Evolutionary conservation across 2,888 invertebrate species (phyloP), one percentile per base, ranked within the genome.

Genomic region (Eupithecia subumbrata): DNA sequence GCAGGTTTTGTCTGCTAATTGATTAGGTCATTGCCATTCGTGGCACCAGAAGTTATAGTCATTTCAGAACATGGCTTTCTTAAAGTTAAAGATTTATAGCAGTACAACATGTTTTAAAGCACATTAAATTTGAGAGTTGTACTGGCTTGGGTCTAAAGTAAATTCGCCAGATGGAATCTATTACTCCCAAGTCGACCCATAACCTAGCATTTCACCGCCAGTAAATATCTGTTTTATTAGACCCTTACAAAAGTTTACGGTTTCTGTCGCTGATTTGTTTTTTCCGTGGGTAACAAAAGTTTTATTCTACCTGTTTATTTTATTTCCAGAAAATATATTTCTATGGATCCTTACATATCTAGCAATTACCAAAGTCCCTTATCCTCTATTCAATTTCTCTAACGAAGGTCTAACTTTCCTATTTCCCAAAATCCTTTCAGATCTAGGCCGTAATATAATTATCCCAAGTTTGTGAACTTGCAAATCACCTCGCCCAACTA

Each of bases 371-470:
- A 56, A 56, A 22, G 12, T 25, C 25, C 22, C 22, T 22, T 22
- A 56, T 56, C 22, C 56, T 56, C 60, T 25, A 60, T 25, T 60
- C 5, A 12, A 60, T 60, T 60, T 22, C 4, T 56, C 22, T 56
- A 56, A 56, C 22, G 56, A 56, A 22, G 22, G 34, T 5, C 30
- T 64, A 64, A 16, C 34, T 64, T 64, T 8, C 63, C 48, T 52
- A 64, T 22, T 60, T 16, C 37, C 22, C 8, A 73, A 71, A 75
- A 76, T 75, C 30, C 67, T 67, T 48, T 14, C 12, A 52, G 43
- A 76, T 22, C 60, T 75, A 64, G 56, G 70, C 72, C 74, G 68
- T 71, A 66, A 76, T 76, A 72, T 78, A 40, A 40, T 75, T 76
- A 77, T 72, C 63, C 40, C 66, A 73, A 76, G 72, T 76, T 79